phyloP scores from a whole-genome alignment of 92 coral and sea anemone genomes.

The Palythoa heliodiscus region DNA sequence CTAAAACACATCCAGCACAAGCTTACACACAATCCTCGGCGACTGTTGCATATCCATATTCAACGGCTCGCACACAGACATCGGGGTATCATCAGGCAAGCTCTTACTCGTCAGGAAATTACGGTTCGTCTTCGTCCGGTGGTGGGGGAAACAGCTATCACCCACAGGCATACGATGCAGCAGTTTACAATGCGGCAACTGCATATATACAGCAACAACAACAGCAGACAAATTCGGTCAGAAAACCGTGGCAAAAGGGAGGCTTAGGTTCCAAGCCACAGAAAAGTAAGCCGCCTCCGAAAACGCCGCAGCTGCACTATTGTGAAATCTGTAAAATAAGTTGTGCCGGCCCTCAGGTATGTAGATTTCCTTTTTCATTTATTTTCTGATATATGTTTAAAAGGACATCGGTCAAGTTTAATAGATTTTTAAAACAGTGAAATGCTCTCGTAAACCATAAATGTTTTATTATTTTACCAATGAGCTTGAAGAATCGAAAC shows the following conservation, averaged over 20 bases:
- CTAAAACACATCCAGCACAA: slow-evolving; percentile 83
- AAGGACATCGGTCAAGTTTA: background rate
- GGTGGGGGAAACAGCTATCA: slow-evolving; percentile 74
- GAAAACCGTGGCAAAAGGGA: slow-evolving; percentile 85
- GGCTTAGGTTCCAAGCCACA: slow-evolving; percentile 61
- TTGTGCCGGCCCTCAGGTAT: slow-evolving; percentile 99
- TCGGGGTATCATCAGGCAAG: slow-evolving; percentile 84
- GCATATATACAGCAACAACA: slow-evolving; percentile 97
- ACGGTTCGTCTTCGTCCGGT: slow-evolving; percentile 72
- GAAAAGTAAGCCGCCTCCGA: slow-evolving; percentile 88
- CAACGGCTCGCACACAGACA: slow-evolving; percentile 81
- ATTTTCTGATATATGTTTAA: background rate
- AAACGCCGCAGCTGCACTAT: slow-evolving; percentile 95
- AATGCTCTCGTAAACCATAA: background rate
- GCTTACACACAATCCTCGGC: slow-evolving; percentile 81
- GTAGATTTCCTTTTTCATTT: background rate
- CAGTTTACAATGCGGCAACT: slow-evolving; percentile 96
- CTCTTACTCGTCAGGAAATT: slow-evolving; percentile 83
- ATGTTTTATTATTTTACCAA: background rate
- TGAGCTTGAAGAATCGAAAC: too few relatives aligned
- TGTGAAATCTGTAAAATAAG: slow-evolving; percentile 98
- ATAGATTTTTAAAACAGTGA: background rate
- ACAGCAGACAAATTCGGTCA: slow-evolving; percentile 70
- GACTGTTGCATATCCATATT: slow-evolving; percentile 94
- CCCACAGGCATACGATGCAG: slow-evolving; percentile 97